Evolutionary conservation across 2,797 vertebrate genomes (phyloP).

Genomic region (Nannoperca australis): DNA sequence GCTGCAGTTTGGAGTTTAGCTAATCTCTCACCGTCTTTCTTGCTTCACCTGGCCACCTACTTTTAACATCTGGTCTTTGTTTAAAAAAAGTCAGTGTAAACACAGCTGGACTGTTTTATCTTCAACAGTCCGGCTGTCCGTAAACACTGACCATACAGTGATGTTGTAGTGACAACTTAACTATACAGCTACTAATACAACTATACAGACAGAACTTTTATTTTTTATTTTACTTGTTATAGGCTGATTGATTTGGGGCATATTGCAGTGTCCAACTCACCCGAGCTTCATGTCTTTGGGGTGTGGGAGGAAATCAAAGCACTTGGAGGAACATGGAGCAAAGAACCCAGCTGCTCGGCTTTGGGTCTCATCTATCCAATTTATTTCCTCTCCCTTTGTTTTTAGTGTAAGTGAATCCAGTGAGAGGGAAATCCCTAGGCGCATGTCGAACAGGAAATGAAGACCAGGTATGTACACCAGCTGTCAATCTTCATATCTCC

Average conservation of each 20-base stretch:
- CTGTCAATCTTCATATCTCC: not conserved
- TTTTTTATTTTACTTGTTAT: slow-evolving; percentile 1
- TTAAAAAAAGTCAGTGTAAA: not conserved
- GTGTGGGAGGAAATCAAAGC: not conserved
- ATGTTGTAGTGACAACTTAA: not conserved
- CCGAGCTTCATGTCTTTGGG: slow-evolving; percentile 5
- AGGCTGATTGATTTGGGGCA: not conserved
- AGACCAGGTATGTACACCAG: slow-evolving; percentile 11
- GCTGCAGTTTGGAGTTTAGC: not conserved
- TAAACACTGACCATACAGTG: not conserved
- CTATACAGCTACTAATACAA: not conserved
- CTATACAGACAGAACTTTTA: not conserved
- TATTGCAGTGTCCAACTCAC: not conserved
- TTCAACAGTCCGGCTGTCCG: not conserved
- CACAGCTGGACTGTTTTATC: not conserved
- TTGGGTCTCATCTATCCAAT: not conserved
- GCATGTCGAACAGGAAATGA: slow-evolving; percentile 4
- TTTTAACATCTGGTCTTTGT: not conserved
- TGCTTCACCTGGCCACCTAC: not conserved
- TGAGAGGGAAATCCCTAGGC: not conserved
- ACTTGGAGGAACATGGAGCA: too few species aligned
- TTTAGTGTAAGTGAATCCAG: slow-evolving; percentile 4
- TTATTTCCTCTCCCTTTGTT: not conserved
- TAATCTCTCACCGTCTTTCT: not conserved
- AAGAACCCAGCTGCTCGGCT: too few species aligned